Evolutionary conservation across 2,888 invertebrate species (phyloP).

Genomic region (Melikaiella ostensackeni): DNA sequence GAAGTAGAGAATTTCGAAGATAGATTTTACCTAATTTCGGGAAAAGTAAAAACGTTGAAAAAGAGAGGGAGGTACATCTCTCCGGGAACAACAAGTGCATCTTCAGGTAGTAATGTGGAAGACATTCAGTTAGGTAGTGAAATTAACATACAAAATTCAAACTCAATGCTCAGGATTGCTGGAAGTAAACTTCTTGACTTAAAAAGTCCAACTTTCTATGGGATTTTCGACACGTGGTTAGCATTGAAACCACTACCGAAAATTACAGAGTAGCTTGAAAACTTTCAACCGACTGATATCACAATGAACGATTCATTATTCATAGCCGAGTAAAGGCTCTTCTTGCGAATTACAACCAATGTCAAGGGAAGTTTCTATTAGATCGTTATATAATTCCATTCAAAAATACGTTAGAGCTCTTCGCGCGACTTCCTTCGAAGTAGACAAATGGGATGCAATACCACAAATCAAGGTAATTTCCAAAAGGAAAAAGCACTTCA

Average conservation of each 20-base stretch:
- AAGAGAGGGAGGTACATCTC: not conserved
- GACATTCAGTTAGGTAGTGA: too few relatives aligned
- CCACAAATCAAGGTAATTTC: not conserved
- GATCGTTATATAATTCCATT: not conserved
- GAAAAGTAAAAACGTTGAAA: not conserved
- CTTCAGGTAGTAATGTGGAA: too few relatives aligned
- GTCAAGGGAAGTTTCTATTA: slow-evolving; percentile 17
- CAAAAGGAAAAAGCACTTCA: not conserved
- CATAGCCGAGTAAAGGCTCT: not conserved
- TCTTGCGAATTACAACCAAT: not conserved
- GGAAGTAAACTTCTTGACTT: too few relatives aligned
- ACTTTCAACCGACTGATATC: not conserved
- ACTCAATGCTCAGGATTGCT: too few relatives aligned
- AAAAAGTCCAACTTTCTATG: too few relatives aligned
- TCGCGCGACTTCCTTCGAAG: not conserved
- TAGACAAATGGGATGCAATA: not conserved
- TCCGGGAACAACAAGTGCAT: not conserved
- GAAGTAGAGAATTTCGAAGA: not conserved
- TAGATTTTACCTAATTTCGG: not conserved
- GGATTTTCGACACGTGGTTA: too few relatives aligned
- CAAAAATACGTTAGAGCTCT: slow-evolving; percentile 6
- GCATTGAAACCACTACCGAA: too few relatives aligned
- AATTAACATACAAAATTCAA: too few relatives aligned
- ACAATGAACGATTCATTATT: not conserved
- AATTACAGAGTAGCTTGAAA: slow-evolving; percentile 9